Evolutionary conservation across 2,113 vertebrate species (phyloP).

Genomic region (Trogon surrucura): DNA sequence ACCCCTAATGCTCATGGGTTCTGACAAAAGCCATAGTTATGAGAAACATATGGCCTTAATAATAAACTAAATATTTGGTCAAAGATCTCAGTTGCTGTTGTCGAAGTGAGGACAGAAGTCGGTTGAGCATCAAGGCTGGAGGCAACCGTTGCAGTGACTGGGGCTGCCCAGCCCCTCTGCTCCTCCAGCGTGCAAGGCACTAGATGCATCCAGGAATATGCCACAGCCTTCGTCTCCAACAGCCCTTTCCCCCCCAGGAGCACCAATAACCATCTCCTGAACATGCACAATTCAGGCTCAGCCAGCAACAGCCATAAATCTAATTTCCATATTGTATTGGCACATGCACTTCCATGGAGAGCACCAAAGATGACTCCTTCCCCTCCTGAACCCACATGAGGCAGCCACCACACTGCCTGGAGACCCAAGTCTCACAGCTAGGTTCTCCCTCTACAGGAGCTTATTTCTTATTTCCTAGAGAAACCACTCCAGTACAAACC

Average conservation of each 20-base stretch:
- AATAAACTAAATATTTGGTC: conserved; percentile 1
- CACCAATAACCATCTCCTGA: neutral
- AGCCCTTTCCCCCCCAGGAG: neutral
- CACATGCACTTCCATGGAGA: neutral
- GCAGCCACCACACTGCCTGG: fast-evolving
- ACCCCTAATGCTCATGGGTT: neutral
- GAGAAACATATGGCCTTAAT: conserved; percentile 41
- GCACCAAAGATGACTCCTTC: neutral
- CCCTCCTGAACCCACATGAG: neutral
- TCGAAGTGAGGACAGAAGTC: conserved; percentile 26
- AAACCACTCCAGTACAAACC: neutral
- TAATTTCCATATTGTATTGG: neutral
- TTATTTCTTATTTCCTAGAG: neutral
- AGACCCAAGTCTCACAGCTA: neutral
- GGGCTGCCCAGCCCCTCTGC: neutral
- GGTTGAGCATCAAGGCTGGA: neutral
- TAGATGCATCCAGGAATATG: too few relatives aligned
- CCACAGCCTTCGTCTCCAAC: neutral
- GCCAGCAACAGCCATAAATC: neutral
- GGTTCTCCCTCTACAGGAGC: neutral
- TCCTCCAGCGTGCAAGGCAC: neutral
- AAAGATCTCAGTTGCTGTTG: neutral
- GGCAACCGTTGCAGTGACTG: neutral
- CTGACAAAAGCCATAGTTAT: conserved; percentile 10
- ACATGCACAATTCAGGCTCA: neutral